Conservation (phyloP, 2,113 vertebrate genomes). For the Perognathus longimembris region DNA sequence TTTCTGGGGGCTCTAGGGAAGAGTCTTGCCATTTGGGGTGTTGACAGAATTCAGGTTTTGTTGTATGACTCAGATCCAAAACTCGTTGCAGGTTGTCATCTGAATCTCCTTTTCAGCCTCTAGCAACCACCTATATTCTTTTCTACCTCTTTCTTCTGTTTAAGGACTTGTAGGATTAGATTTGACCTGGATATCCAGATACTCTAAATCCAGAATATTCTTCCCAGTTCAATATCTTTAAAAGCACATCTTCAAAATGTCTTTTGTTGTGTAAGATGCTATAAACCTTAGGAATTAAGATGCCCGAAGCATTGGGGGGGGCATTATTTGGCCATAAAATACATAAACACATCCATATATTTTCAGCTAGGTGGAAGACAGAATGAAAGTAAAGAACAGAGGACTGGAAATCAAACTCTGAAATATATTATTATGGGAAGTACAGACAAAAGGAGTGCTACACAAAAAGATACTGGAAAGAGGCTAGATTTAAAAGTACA, state of each 20-base stretch:
- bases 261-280: background rate
- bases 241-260: background rate
- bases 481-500: background rate
- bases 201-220: background rate
- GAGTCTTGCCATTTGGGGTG: background rate
- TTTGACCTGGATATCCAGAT: background rate
- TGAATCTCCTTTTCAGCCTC: background rate
- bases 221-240: slow-evolving; percentile 5
- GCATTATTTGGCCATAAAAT: background rate
- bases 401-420: background rate
- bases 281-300: background rate
- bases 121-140: background rate
- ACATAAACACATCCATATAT: too few relatives aligned
- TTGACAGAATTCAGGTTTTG: background rate
- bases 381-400: background rate
- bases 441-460: background rate
- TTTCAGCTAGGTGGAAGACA: background rate
- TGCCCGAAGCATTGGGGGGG: background rate
- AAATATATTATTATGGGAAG: background rate
- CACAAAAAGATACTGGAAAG: background rate
- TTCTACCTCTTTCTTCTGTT: slow-evolving; percentile 6
- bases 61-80: background rate
- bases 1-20: slow-evolving; percentile 9
- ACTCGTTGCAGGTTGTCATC: background rate
- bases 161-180: slow-evolving; percentile 25